Conservation (phyloP, 2,888 invertebrate species). For the Junonia oenone region DNA sequence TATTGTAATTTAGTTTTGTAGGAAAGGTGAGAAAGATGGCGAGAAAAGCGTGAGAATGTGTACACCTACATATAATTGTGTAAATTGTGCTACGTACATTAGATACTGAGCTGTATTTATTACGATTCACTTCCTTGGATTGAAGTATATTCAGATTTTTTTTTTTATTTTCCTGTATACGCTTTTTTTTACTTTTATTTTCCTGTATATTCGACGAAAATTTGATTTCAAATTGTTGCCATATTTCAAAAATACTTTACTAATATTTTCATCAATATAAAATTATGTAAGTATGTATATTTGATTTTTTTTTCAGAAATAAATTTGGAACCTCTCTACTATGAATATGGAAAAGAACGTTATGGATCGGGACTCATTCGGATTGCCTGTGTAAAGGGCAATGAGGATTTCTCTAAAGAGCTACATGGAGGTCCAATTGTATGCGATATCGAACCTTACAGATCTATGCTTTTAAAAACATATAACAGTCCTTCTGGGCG, state of each 20-base stretch:
- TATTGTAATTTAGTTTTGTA: too few species aligned
- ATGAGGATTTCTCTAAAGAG: slow-evolving; percentile 59
- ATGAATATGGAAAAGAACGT: slow-evolving; percentile 80
- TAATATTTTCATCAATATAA: too few species aligned
- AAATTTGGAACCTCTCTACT: slow-evolving; percentile 81
- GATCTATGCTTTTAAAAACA: slow-evolving; percentile 52
- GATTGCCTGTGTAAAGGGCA: slow-evolving; percentile 85
- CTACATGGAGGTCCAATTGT: slow-evolving; percentile 59
- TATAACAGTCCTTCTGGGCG: slow-evolving; percentile 48
- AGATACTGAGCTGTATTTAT: too few species aligned
- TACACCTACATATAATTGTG: too few species aligned
- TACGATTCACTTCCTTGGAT: too few species aligned
- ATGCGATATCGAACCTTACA: slow-evolving; percentile 62
- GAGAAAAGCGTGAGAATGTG: too few species aligned
- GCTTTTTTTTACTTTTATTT: neutral
- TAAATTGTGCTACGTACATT: too few species aligned
- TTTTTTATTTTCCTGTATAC: too few species aligned
- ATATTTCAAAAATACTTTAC: too few species aligned
- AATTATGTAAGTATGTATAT: too few species aligned
- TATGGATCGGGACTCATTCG: slow-evolving; percentile 86
- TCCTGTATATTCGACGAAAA: neutral
- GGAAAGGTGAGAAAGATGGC: too few species aligned
- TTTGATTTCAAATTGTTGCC: neutral
- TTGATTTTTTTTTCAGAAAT: slow-evolving; percentile 83
- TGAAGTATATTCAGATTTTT: too few species aligned